Percentiles rank a stretch among this genome's conserved stretches.
These are phyloP conservation scores for Drosophila eohydei DNA, from an alignment of 2,888 invertebrate species.

Conservation along the genomic window DNA sequence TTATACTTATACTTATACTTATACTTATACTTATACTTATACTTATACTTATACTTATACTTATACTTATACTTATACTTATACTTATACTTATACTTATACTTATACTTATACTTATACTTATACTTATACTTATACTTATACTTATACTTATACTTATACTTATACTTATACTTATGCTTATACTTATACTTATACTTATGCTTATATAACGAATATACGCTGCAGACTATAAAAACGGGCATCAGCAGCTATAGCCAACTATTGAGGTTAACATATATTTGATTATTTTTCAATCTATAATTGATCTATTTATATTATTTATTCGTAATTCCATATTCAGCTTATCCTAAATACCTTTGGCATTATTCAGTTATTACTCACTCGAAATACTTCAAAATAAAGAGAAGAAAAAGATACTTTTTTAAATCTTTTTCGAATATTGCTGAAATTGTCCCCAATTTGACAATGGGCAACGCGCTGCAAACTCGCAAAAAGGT, in stretches of 20 bases:
- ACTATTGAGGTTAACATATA: background rate
- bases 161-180: background rate
- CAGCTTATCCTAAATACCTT: conserved; percentile 25
- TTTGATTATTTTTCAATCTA: conserved; percentile 1
- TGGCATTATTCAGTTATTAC: conserved; percentile 34
- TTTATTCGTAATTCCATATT: conserved; percentile 9
- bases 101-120: background rate
- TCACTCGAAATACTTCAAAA: conserved; percentile 23
- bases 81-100: background rate
- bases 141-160: background rate
- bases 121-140: background rate
- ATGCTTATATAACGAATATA: background rate
- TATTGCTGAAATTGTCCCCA: conserved; percentile 55
- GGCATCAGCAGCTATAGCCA: background rate
- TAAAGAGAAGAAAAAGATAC: background rate
- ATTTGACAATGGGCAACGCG: conserved; percentile 60
- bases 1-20: background rate
- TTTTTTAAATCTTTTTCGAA: conserved; percentile 30
- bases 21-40: background rate
- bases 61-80: background rate
- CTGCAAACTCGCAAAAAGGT: conserved; percentile 56
- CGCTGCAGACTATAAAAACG: background rate
- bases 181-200: background rate
- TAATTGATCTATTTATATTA: conserved; percentile 19
- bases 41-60: background rate